Conservation (phyloP, 2,113 vertebrate species). For the Ictalurus furcatus region DNA sequence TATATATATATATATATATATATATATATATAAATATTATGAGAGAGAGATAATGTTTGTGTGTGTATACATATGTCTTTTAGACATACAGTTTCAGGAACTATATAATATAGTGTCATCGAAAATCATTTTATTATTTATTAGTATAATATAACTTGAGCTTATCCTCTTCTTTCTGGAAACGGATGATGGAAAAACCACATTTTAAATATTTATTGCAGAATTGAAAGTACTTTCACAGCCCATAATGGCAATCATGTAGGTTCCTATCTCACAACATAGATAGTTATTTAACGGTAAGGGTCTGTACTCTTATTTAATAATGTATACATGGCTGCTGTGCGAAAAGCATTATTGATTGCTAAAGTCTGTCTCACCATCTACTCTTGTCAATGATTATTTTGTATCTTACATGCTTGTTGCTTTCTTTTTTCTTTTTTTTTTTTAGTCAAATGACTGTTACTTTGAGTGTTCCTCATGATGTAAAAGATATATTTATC, state of each 20-base stretch:
- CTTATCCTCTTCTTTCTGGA: background rate
- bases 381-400: constrained; percentile 3
- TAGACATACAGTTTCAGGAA: background rate
- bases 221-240: background rate
- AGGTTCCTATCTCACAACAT: constrained; percentile 44
- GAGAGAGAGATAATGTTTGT: no score
- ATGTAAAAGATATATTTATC: constrained; percentile 22
- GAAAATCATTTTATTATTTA: background rate
- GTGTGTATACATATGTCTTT: background rate
- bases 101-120: background rate
- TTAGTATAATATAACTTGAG: constrained; percentile 1
- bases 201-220: constrained; percentile 33
- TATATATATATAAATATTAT: background rate
- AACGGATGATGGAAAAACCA: background rate
- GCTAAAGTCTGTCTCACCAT: constrained; percentile 17
- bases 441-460: constrained; percentile 24
- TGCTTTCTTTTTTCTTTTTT: background rate
- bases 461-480: background rate
- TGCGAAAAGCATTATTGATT: constrained; percentile 45
- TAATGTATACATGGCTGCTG: constrained; percentile 50
- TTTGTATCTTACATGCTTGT: background rate
- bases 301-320: constrained; percentile 44
- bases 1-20: background rate
- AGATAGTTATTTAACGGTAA: constrained; percentile 39
- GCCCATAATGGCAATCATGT: constrained; percentile 26